Base-by-base conservation (phyloP, 2,888 invertebrate species). In the Drosophila rellima region DNA sequence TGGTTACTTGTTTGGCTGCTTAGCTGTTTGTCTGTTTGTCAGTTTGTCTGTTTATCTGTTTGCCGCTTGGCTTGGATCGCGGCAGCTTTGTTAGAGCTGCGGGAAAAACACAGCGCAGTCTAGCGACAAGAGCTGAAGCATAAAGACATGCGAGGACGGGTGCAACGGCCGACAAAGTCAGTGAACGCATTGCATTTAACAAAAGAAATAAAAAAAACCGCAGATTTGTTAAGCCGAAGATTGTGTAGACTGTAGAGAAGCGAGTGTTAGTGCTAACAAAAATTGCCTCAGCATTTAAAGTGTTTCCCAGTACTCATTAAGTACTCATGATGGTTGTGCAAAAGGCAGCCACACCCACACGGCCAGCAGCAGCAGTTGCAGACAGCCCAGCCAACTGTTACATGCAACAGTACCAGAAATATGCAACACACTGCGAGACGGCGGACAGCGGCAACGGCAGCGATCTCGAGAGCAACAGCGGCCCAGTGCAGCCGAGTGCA, bases 361-460 rank as follows among this genome's bases (percentile, higher is more conserved):
- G 67, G 45, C 74, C 82, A 26, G 48, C 59, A 10, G 67, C 71
- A 42, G 31, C 55, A 20, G 40, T 56, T 26, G 57, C 61, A 15
- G 87, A 76, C 51, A 64, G 66, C 8, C 5, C 80, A 33, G 76
- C 56, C 54, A 79, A 70, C 44, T 86, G 89, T 54, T 84, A 70
- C 67, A 80, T 84, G 81, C 80, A 88, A 13, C 89, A 88, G 20
- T 84, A 80, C 44, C 87, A 84, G 37, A 74, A 88, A 64, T 84
- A 88, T 29, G 74, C 89, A 40, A 72, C 96, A 33, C 96, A 96
- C 4, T 96, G 92, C 78, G 96, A 97, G 89, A 96, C 96, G 1
- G 92, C 96, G 74, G 97, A 97, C 92, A 97, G 96, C 68, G 97
- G 97, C 50, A 97, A 96, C 47, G 96, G 97, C 93, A 97, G 96